These are phyloP conservation scores for Masnerella sp. DNA, from an alignment of 2,888 invertebrate genomes.

Conservation along the genomic window DNA sequence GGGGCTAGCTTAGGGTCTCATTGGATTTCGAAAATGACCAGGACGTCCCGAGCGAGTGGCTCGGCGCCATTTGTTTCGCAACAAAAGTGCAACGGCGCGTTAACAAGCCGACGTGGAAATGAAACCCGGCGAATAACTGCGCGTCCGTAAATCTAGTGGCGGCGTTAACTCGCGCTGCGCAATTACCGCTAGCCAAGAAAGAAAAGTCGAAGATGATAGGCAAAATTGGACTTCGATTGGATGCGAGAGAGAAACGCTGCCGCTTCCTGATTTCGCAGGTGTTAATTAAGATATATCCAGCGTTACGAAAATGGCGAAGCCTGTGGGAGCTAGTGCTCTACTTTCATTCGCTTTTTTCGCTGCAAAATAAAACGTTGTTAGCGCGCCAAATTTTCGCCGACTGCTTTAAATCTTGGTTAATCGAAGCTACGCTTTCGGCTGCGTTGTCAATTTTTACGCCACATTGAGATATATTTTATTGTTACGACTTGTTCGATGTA, in stretches of 20 bases:
- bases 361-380: slow-evolving; percentile 11
- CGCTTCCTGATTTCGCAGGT: slow-evolving; percentile 11
- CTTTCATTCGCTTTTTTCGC: slow-evolving; percentile 1
- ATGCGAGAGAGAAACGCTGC: background rate
- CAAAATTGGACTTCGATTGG: slow-evolving; percentile 29
- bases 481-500: background rate
- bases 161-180: slow-evolving; percentile 33
- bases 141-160: slow-evolving; percentile 28
- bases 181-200: slow-evolving; percentile 44
- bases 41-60: slow-evolving; percentile 26
- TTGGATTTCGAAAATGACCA: slow-evolving; percentile 45
- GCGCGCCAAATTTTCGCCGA: background rate
- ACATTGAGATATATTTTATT: background rate
- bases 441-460: background rate
- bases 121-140: slow-evolving; percentile 38
- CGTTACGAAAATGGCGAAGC: slow-evolving; percentile 13
- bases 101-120: slow-evolving; percentile 36
- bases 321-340: background rate
- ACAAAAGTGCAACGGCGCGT: slow-evolving; percentile 40
- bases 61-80: slow-evolving; percentile 41
- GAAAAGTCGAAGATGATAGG: slow-evolving; percentile 33
- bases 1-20: no score
- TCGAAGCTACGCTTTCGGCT: background rate
- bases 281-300: slow-evolving; percentile 28
- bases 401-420: slow-evolving; percentile 8